phyloP scores from a whole-genome alignment of 1,140 invertebrate genomes.

The Euborellia annulipes region DNA sequence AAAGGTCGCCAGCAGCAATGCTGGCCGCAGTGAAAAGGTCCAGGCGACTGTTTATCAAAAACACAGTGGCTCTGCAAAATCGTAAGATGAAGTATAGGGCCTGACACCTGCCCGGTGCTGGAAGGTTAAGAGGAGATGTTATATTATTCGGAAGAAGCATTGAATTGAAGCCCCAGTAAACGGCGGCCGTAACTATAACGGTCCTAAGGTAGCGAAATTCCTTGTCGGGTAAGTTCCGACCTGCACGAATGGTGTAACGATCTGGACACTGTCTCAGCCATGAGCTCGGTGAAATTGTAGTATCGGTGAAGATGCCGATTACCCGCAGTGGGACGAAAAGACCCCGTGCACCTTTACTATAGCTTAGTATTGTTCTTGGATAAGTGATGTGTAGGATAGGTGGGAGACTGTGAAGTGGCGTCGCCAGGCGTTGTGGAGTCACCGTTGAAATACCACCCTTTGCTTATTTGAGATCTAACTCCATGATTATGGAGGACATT shows the following conservation, averaged over 20 bases:
- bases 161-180: constrained; percentile 27
- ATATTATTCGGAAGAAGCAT: constrained; percentile 27
- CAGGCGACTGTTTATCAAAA: constrained; percentile 19
- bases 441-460: constrained; percentile 13
- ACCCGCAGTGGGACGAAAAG: constrained; percentile 23
- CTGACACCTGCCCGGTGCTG: constrained; percentile 11
- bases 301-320: constrained; percentile 22
- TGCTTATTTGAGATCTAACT: constrained; percentile 6
- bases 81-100: background rate
- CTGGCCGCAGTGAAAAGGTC: constrained; percentile 19
- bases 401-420: constrained; percentile 13
- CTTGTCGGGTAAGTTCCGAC: constrained; percentile 20
- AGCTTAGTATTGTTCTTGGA: constrained; percentile 13
- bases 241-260: constrained; percentile 21
- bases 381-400: constrained; percentile 11
- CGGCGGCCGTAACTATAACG: constrained; percentile 30
- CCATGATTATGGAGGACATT: constrained; percentile 5
- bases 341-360: constrained; percentile 22
- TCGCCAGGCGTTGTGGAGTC: constrained; percentile 9
- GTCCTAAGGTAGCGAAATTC: constrained; percentile 24
- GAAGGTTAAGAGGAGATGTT: constrained; percentile 28
- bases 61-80: background rate
- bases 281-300: constrained; percentile 23
- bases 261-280: constrained; percentile 14
- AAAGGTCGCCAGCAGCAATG: too few relatives aligned